phyloP scores from a whole-genome alignment of 2,113 vertebrate genomes.

The Steatornis caripensis region DNA sequence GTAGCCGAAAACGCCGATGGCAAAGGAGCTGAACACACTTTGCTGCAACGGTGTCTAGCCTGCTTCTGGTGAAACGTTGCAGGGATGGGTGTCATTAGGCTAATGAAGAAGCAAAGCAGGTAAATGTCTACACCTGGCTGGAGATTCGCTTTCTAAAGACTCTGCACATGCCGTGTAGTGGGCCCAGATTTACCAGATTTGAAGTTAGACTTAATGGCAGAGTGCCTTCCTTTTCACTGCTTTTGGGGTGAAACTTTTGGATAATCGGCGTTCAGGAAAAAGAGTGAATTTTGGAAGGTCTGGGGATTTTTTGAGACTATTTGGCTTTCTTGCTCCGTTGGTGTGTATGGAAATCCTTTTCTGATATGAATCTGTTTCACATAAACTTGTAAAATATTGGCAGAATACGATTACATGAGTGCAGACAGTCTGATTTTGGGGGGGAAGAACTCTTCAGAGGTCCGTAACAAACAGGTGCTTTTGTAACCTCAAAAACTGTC shows the following conservation, averaged over 20 bases:
- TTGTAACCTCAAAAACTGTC: background rate
- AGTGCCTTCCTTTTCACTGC: accelerated
- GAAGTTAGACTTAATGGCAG: background rate
- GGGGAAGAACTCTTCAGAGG: background rate
- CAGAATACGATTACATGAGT: accelerated
- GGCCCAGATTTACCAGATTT: background rate
- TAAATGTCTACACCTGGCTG: background rate
- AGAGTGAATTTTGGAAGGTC: background rate
- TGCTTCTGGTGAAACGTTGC: background rate
- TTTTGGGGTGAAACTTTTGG: background rate
- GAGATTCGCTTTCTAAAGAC: background rate
- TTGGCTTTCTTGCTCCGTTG: accelerated
- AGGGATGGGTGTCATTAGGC: background rate
- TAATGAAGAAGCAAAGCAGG: background rate
- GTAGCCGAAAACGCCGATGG: background rate
- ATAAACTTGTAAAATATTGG: accelerated
- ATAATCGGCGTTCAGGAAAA: background rate
- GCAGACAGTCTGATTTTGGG: background rate
- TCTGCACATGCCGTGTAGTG: accelerated
- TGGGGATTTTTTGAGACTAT: background rate
- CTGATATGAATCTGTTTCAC: background rate
- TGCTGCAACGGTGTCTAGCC: background rate
- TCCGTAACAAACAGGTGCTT: background rate
- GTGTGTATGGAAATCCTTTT: background rate
- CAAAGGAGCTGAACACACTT: background rate